phyloP scores from a whole-genome alignment of 2,797 vertebrate species.

The Smutsia gigantea region DNA sequence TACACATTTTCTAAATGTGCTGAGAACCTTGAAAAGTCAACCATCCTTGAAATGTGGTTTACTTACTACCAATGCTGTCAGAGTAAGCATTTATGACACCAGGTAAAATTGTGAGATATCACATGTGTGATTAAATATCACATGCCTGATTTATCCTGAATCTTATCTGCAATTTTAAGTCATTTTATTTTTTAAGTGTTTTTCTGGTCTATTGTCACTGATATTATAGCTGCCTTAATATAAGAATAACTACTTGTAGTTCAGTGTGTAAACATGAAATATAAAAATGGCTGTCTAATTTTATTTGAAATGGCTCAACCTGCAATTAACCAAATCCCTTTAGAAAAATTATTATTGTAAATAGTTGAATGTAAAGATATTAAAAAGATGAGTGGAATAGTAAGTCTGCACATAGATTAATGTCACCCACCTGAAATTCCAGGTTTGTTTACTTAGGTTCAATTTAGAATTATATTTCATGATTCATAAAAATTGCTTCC shows the following conservation, averaged over 20 bases:
- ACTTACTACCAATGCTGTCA: background rate
- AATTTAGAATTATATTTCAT: background rate
- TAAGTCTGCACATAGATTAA: background rate
- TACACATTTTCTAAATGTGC: background rate
- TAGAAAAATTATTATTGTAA: background rate
- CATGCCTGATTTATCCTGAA: background rate
- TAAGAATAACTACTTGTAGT: background rate
- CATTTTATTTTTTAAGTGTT: background rate
- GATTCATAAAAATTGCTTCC: constrained; percentile 28
- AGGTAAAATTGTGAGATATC: background rate
- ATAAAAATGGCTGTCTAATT: background rate
- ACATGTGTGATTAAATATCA: background rate
- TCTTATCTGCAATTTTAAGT: background rate
- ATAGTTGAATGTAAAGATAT: background rate
- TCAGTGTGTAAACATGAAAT: background rate
- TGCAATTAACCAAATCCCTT: background rate
- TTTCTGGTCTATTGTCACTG: background rate
- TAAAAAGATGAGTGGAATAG: background rate
- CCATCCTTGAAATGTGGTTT: background rate
- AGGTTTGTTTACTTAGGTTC: background rate
- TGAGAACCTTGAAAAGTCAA: background rate
- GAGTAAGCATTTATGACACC: background rate
- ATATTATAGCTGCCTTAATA: background rate
- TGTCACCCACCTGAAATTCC: background rate
- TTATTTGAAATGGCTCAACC: background rate